Evolutionary conservation across 2,113 vertebrate species (phyloP).

Genomic region (Mobula hypostoma): DNA sequence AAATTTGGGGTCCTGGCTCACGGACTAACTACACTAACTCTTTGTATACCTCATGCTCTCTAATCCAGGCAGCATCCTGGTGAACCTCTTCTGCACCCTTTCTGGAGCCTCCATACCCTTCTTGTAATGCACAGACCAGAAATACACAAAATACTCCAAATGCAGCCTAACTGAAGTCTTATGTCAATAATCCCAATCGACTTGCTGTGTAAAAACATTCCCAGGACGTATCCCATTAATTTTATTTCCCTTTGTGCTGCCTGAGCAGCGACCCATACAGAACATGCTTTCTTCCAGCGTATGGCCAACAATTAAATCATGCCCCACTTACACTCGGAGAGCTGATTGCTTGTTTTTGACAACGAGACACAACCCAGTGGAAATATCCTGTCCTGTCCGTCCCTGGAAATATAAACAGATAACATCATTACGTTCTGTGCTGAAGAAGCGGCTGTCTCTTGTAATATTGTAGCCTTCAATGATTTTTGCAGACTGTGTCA

Average conservation of each 20-base stretch:
- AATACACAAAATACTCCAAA: too few species aligned
- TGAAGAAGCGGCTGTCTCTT: not conserved
- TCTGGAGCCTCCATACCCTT: too few species aligned
- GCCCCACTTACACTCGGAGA: not conserved
- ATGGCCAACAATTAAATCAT: not conserved
- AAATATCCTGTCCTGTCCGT: not conserved
- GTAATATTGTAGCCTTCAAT: not conserved
- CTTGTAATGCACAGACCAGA: too few species aligned
- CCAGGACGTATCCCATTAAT: not conserved
- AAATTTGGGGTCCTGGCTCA: too few species aligned
- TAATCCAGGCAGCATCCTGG: too few species aligned
- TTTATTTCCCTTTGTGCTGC: not conserved
- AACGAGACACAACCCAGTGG: not conserved
- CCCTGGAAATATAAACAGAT: not conserved
- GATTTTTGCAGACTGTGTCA: constrained; percentile 6
- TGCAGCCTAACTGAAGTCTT: too few species aligned
- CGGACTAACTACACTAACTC: too few species aligned
- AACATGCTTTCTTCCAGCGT: not conserved
- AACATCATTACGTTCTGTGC: constrained; percentile 4
- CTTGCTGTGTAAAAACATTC: not conserved
- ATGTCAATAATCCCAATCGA: too few species aligned
- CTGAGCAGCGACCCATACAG: not conserved
- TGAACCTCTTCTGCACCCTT: too few species aligned
- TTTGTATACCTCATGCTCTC: too few species aligned
- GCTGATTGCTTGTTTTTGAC: not conserved